Evolutionary conservation across 2,797 vertebrate genomes (phyloP).

Genomic region (Pelobates cultripes): DNA sequence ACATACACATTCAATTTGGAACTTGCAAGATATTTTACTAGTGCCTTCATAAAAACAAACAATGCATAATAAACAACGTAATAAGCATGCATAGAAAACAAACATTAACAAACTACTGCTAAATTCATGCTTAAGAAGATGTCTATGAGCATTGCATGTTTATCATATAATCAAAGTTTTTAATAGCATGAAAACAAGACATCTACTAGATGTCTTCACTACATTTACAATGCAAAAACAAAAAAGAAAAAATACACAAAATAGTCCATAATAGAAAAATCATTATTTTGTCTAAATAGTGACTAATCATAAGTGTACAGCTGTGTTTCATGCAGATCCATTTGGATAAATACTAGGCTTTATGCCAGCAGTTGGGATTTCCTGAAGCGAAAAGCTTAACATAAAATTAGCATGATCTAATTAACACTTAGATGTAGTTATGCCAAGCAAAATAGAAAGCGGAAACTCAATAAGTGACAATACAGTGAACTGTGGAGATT

Average conservation of each 20-base stretch:
- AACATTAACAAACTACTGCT: not conserved
- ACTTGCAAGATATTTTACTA: too few relatives aligned
- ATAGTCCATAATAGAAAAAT: conserved; percentile 56
- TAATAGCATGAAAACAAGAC: not conserved
- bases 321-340: conserved; percentile 51
- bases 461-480: conserved; percentile 42
- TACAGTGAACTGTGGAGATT: conserved; percentile 16
- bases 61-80: not conserved
- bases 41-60: too few relatives aligned
- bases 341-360: conserved; percentile 54
- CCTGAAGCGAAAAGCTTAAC: conserved; percentile 52
- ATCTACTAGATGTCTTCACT: not conserved
- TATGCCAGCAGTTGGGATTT: conserved; percentile 52
- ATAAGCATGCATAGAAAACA: not conserved
- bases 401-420: conserved; percentile 56
- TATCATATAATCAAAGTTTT: not conserved
- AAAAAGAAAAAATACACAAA: not conserved
- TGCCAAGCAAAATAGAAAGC: conserved; percentile 46
- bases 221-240: conserved; percentile 23
- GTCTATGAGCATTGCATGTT: not conserved
- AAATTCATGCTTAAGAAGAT: not conserved
- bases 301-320: conserved; percentile 51
- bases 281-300: conserved; percentile 55
- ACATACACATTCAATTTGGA: too few relatives aligned
- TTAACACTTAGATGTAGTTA: conserved; percentile 41